phyloP scores from a whole-genome alignment of 2,113 vertebrate species.

The Naja naja region DNA sequence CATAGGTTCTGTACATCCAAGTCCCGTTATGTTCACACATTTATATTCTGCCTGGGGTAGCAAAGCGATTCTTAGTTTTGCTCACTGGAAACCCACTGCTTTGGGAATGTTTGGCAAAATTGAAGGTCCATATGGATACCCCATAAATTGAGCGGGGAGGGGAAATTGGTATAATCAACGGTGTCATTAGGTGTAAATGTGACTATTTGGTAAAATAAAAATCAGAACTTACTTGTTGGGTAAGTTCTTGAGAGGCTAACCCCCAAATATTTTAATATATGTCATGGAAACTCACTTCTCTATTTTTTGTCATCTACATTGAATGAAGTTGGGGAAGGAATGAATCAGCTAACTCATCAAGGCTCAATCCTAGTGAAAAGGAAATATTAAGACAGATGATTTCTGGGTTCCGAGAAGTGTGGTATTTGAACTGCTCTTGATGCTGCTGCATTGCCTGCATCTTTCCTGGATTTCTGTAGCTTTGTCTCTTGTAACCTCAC shows the following conservation, averaged over 20 bases:
- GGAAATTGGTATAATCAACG: neutral
- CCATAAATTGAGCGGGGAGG: neutral
- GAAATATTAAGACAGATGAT: neutral
- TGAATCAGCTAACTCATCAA: neutral
- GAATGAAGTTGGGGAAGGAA: neutral
- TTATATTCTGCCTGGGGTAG: neutral
- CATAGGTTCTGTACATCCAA: neutral
- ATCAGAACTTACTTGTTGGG: neutral
- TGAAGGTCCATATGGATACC: neutral
- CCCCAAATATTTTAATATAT: too few species aligned
- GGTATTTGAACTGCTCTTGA: neutral
- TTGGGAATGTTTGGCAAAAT: neutral
- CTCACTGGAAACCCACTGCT: neutral
- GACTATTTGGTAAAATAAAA: neutral
- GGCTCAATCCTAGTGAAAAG: neutral
- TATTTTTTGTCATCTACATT: neutral
- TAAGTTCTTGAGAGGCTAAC: neutral
- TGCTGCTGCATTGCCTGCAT: neutral
- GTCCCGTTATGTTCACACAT: neutral
- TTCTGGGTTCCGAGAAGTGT: neutral
- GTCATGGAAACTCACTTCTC: neutral
- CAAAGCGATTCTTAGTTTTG: neutral
- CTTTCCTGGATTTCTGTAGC: neutral
- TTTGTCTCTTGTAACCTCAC: neutral
- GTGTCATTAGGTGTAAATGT: neutral